phyloP scores from a whole-genome alignment of 2,797 vertebrate genomes.

The Ispidina lecontei region DNA sequence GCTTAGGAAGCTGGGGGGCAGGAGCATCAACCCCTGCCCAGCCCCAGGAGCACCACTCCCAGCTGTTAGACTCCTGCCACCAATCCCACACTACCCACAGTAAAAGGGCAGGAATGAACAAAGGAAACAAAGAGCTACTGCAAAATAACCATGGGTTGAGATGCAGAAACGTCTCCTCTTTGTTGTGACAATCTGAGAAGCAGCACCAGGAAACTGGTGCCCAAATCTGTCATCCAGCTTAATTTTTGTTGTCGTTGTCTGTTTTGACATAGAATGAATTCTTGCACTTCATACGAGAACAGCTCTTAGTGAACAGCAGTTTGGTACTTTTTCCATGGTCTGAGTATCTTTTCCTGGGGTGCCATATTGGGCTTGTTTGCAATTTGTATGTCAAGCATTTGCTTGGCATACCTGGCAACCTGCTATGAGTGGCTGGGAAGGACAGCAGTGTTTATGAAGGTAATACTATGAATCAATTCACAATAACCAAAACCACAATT shows the following conservation, averaged over 20 bases:
- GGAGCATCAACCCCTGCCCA: not conserved
- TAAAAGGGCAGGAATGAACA: accelerated
- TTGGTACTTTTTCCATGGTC: not conserved
- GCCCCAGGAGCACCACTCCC: accelerated
- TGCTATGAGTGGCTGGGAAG: not conserved
- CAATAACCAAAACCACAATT: not conserved
- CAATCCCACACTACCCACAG: accelerated
- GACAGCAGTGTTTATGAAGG: not conserved
- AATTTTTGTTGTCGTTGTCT: not conserved
- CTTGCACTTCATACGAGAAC: not conserved
- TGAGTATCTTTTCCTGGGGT: not conserved
- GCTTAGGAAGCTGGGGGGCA: too few species aligned
- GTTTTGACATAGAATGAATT: not conserved
- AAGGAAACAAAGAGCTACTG: not conserved
- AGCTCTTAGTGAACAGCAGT: not conserved
- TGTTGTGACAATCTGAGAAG: not conserved
- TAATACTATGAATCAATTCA: not conserved
- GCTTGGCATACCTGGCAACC: not conserved
- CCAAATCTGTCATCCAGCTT: not conserved
- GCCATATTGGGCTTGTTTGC: not conserved
- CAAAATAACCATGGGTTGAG: not conserved
- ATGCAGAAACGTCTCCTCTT: not conserved
- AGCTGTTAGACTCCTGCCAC: not conserved
- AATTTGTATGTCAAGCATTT: not conserved
- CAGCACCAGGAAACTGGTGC: not conserved